Evolutionary conservation across 1,140 invertebrate genomes (phyloP).

Genomic region (Gryllus bimaculatus): DNA sequence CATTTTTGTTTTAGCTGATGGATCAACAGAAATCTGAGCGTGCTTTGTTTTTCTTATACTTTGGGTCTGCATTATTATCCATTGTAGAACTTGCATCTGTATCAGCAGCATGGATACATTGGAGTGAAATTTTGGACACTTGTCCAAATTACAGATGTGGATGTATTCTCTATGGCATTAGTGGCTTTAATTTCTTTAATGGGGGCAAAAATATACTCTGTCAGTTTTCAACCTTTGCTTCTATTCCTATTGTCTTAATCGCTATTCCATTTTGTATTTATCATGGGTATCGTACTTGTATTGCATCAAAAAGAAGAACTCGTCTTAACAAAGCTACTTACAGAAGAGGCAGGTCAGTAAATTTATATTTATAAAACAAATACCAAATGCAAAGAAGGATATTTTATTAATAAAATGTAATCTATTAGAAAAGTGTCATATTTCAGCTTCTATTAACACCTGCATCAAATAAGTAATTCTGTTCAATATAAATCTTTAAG

Average conservation of each 20-base stretch:
- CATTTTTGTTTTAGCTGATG: background rate
- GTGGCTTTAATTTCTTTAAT: constrained; percentile 47
- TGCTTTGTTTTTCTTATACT: constrained; percentile 43
- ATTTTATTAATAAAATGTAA: no score
- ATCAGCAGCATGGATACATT: constrained; percentile 53
- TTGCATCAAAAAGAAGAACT: constrained; percentile 26
- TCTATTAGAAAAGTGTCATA: no score
- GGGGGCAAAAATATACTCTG: constrained; percentile 55
- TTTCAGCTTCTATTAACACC: no score
- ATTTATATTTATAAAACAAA: background rate
- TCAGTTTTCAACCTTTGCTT: constrained; percentile 47
- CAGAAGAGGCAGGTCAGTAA: background rate
- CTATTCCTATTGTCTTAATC: constrained; percentile 43
- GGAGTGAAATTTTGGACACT: constrained; percentile 50
- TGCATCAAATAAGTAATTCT: no score
- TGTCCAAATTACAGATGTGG: constrained; percentile 51
- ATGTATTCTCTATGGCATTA: constrained; percentile 53
- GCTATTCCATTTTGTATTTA: constrained; percentile 47
- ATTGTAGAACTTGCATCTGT: constrained; percentile 43
- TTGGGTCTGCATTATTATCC: constrained; percentile 37
- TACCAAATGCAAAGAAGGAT: background rate
- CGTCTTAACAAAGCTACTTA: background rate
- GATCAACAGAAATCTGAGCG: constrained; percentile 33
- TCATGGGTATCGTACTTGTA: constrained; percentile 55
- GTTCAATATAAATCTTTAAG: no score